Percentiles rank a stretch among this genome's conserved stretches.
phyloP scores from a whole-genome alignment of 2,888 invertebrate species.

The Chloromyia formosa region DNA sequence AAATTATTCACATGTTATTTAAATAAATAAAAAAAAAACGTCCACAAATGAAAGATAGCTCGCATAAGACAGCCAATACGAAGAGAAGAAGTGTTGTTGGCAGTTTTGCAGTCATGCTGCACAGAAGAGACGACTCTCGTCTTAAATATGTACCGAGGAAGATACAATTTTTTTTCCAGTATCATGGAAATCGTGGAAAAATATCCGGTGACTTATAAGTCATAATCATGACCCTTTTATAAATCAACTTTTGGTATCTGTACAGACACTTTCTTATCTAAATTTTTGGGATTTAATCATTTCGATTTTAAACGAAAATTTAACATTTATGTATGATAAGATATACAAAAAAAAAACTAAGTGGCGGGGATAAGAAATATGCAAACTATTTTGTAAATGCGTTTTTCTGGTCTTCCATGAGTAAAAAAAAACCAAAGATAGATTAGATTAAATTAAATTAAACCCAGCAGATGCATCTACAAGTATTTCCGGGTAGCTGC shows the following conservation, averaged over 20 bases:
- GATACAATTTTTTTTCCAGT: background rate
- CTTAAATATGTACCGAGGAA: background rate
- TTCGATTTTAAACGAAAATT: background rate
- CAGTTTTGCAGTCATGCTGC: too few relatives aligned
- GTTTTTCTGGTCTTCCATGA: too few relatives aligned
- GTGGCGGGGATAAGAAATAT: too few relatives aligned
- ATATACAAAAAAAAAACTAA: too few relatives aligned
- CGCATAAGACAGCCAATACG: background rate
- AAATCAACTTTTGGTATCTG: background rate
- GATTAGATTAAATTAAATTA: too few relatives aligned
- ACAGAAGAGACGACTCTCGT: too few relatives aligned
- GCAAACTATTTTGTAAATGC: too few relatives aligned
- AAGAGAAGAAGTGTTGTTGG: too few relatives aligned
- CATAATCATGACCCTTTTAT: constrained; percentile 12
- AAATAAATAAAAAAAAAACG: constrained; percentile 6
- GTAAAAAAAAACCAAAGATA: too few relatives aligned
- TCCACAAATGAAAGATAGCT: constrained; percentile 14
- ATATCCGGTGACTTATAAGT: background rate
- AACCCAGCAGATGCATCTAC: too few relatives aligned
- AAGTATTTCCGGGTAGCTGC: too few relatives aligned
- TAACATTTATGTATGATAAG: too few relatives aligned
- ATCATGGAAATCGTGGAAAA: constrained; percentile 3
- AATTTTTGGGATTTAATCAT: background rate
- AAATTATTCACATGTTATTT: constrained; percentile 10
- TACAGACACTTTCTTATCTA: background rate